A percentile compares a stretch with the other conserved stretches of the same genome.
Conservation (phyloP, 2,797 vertebrate genomes). For the Bradypodion ventrale region DNA sequence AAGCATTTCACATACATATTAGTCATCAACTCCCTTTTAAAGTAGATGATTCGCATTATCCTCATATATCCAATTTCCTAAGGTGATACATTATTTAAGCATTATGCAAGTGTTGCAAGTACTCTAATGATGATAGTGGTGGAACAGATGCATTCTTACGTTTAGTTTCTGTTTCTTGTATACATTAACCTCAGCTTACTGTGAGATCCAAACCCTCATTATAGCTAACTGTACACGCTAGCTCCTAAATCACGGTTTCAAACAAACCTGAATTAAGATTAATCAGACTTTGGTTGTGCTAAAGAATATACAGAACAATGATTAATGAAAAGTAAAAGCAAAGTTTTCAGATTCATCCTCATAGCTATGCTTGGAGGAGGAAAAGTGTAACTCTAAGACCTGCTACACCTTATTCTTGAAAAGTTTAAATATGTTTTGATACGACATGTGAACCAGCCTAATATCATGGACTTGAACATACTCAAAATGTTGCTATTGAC, state of each 20-base stretch:
- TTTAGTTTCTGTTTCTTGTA: neutral
- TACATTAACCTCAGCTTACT: neutral
- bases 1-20: neutral
- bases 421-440: neutral
- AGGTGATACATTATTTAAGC: slow-evolving; percentile 12
- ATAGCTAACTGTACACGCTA: neutral
- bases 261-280: neutral
- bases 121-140: neutral
- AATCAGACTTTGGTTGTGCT: neutral
- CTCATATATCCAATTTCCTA: no score
- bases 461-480: neutral
- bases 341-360: neutral
- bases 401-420: neutral
- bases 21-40: neutral
- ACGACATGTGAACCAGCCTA: neutral
- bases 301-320: neutral
- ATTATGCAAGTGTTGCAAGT: no score
- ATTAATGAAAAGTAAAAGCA: neutral
- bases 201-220: neutral
- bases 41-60: neutral
- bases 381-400: neutral
- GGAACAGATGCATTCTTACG: neutral
- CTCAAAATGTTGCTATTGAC: slow-evolving; percentile 2
- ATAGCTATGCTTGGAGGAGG: neutral
- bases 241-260: neutral